These are phyloP conservation scores for Dione vanillae DNA, from an alignment of 2,888 invertebrate genomes.

Conservation along the genomic window DNA sequence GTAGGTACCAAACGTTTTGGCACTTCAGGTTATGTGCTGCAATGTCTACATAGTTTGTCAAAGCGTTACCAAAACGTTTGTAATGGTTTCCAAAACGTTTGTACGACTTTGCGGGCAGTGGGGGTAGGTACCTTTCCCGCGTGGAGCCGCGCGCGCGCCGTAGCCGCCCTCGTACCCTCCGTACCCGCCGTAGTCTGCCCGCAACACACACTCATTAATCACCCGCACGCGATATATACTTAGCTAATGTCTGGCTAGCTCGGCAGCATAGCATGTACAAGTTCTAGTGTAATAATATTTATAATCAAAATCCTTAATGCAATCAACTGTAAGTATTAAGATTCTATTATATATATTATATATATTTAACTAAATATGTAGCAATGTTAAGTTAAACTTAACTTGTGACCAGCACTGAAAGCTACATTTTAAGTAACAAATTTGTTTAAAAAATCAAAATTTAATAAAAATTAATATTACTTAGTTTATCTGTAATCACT, in stretches of 20 bases:
- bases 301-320: neutral
- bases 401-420: conserved; percentile 1
- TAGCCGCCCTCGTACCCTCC: conserved; percentile 95
- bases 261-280: too few species aligned
- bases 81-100: conserved; percentile 39
- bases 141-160: conserved; percentile 93
- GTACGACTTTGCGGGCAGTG: conserved; percentile 28
- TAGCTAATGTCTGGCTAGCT: neutral
- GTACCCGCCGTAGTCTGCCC: conserved; percentile 93
- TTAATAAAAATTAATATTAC: conserved; percentile 2
- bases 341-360: too few species aligned
- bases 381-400: too few species aligned
- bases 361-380: too few species aligned
- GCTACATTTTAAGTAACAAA: neutral
- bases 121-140: conserved; percentile 91
- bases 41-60: too few species aligned
- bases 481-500: conserved; percentile 27
- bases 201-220: conserved; percentile 84
- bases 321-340: neutral
- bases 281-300: too few species aligned
- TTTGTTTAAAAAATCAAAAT: neutral
- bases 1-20: conserved; percentile 26
- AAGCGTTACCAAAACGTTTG: too few species aligned
- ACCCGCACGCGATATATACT: conserved; percentile 38
- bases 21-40: neutral